Evolutionary conservation across 2,113 vertebrate species (phyloP).

Genomic region (Ochotona curzoniae): DNA sequence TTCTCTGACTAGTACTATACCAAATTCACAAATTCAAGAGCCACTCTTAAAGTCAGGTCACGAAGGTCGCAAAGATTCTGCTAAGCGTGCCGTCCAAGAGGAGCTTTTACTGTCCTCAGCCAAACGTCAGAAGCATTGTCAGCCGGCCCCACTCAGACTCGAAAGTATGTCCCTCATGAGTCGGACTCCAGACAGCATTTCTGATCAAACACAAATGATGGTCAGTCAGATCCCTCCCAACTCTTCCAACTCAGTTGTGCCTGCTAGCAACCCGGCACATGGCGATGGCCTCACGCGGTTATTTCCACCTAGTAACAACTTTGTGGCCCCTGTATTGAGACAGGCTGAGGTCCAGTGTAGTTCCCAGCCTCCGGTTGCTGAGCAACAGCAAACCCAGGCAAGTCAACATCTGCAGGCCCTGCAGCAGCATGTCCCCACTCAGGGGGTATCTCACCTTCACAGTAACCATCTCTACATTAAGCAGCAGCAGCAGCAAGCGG

Average conservation of each 20-base stretch:
- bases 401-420: constrained; percentile 91
- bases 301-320: constrained; percentile 91
- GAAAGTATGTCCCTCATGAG: constrained; percentile 90
- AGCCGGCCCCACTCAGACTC: constrained; percentile 85
- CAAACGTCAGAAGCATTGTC: constrained; percentile 95
- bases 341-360: constrained; percentile 91
- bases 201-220: constrained; percentile 93
- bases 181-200: constrained; percentile 81
- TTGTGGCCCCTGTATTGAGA: constrained; percentile 88
- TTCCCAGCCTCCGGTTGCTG: constrained; percentile 88
- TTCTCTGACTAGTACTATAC: constrained; percentile 84
- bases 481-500: constrained; percentile 87
- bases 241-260: constrained; percentile 87
- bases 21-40: constrained; percentile 87
- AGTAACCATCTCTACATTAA: constrained; percentile 94
- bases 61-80: constrained; percentile 92
- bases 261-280: constrained; percentile 86
- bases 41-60: constrained; percentile 88
- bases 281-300: constrained; percentile 88
- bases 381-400: constrained; percentile 89
- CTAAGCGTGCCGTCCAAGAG: constrained; percentile 94
- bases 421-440: constrained; percentile 89
- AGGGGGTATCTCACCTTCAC: constrained; percentile 90
- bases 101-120: constrained; percentile 92
- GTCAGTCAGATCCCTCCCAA: constrained; percentile 89